These are phyloP conservation scores for Salmo trutta DNA, from an alignment of 2,797 vertebrate species.

Conservation along the genomic window DNA sequence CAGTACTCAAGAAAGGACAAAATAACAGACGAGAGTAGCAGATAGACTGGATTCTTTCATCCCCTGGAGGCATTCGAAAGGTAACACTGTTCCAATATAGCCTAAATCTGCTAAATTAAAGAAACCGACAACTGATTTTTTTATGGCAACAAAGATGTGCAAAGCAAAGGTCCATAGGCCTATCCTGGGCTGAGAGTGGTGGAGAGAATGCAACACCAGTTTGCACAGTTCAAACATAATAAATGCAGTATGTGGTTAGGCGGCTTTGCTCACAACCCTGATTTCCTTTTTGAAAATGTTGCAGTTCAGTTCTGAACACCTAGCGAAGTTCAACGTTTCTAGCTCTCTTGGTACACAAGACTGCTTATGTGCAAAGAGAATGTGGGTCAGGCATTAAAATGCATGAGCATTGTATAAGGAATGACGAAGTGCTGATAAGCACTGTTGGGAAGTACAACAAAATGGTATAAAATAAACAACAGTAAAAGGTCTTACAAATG, in stretches of 20 bases:
- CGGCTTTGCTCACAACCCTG: neutral
- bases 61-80: neutral
- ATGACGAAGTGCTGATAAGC: conserved; percentile 2
- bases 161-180: neutral
- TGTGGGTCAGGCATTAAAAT: conserved; percentile 21
- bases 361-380: conserved; percentile 3
- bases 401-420: conserved; percentile 9
- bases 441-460: neutral
- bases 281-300: neutral
- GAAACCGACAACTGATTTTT: neutral
- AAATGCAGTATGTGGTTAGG: neutral
- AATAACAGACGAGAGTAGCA: neutral
- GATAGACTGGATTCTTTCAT: neutral
- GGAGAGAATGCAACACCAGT: neutral
- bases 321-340: neutral
- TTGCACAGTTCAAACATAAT: neutral
- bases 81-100: neutral
- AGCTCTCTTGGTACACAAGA: conserved; percentile 6
- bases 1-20: neutral
- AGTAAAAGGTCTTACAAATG: neutral
- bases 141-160: neutral
- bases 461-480: neutral
- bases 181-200: neutral
- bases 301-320: neutral
- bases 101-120: neutral